Evolutionary conservation across 2,888 invertebrate genomes (phyloP).

Genomic region (Plagiodera versicolora): DNA sequence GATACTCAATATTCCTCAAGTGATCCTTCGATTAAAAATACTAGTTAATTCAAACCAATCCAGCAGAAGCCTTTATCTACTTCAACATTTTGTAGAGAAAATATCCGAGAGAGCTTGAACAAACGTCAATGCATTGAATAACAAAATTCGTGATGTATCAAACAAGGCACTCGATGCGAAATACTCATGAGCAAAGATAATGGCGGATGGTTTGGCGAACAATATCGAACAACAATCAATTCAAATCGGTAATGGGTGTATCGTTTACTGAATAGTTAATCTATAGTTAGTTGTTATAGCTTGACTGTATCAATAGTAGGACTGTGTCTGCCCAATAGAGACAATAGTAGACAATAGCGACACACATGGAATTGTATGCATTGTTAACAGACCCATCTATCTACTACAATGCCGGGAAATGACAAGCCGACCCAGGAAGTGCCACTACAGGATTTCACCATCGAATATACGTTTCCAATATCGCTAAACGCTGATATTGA

Average conservation of each 20-base stretch:
- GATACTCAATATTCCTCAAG: too few relatives aligned
- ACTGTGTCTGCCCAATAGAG: slow-evolving; percentile 50
- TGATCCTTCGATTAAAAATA: too few relatives aligned
- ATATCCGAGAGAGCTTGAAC: neutral
- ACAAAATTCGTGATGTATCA: neutral
- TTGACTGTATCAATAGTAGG: slow-evolving; percentile 52
- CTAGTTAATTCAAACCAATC: too few relatives aligned
- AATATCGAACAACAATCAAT: slow-evolving; percentile 51
- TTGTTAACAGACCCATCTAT: slow-evolving; percentile 50
- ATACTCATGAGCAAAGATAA: slow-evolving; percentile 34
- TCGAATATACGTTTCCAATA: slow-evolving; percentile 29
- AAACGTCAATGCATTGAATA: neutral
- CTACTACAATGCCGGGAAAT: slow-evolving; percentile 49
- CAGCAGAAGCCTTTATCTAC: too few relatives aligned
- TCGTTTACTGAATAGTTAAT: slow-evolving; percentile 54
- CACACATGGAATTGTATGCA: slow-evolving; percentile 53
- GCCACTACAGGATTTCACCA: slow-evolving; percentile 35
- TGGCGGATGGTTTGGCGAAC: slow-evolving; percentile 31
- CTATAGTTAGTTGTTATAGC: slow-evolving; percentile 53
- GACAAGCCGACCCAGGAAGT: slow-evolving; percentile 48
- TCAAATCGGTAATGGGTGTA: slow-evolving; percentile 53
- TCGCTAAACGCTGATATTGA: slow-evolving; percentile 19
- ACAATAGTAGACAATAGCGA: slow-evolving; percentile 49
- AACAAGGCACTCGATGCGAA: slow-evolving; percentile 16
- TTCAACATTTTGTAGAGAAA: neutral